Conservation (phyloP, 2,113 vertebrate species). For the Coregonus clupeaformis region DNA sequence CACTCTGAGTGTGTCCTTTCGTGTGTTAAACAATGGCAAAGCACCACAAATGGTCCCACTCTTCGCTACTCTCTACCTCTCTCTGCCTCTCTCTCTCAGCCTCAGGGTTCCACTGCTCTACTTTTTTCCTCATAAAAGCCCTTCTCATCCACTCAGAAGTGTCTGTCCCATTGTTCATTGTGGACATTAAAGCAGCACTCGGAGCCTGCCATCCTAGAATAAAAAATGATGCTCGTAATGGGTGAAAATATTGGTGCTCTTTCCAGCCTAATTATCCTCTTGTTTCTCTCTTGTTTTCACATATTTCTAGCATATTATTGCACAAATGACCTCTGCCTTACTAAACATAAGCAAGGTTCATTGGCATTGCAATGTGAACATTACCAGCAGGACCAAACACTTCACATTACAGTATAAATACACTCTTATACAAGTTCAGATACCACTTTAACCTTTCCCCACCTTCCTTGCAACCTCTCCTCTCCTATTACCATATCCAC, state of each 20-base stretch:
- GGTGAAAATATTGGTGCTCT: not conserved
- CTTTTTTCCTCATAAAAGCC: not conserved
- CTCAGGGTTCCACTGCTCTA: not conserved
- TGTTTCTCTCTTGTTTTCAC: not conserved
- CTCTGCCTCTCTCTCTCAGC: not conserved
- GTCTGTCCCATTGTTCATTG: conserved; percentile 4
- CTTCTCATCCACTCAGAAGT: conserved; percentile 4
- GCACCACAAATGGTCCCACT: too few species aligned
- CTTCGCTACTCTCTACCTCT: not conserved
- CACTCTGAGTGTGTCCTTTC: not conserved
- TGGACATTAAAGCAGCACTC: not conserved
- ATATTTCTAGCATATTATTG: not conserved
- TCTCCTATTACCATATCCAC: not conserved
- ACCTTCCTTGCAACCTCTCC: not conserved
- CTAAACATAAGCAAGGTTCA: not conserved
- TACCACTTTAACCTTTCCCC: not conserved
- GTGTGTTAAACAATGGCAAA: not conserved
- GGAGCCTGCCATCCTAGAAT: not conserved
- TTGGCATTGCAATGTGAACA: not conserved
- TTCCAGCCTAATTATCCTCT: not conserved
- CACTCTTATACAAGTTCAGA: not conserved
- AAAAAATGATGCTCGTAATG: not conserved
- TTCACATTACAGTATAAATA: not conserved
- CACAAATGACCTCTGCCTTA: not conserved
- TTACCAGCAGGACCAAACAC: not conserved